Evolutionary conservation across 2,888 invertebrate genomes (phyloP), one percentile per base, ranked within the genome.

Genomic region (Listrodromus nycthemerus): DNA sequence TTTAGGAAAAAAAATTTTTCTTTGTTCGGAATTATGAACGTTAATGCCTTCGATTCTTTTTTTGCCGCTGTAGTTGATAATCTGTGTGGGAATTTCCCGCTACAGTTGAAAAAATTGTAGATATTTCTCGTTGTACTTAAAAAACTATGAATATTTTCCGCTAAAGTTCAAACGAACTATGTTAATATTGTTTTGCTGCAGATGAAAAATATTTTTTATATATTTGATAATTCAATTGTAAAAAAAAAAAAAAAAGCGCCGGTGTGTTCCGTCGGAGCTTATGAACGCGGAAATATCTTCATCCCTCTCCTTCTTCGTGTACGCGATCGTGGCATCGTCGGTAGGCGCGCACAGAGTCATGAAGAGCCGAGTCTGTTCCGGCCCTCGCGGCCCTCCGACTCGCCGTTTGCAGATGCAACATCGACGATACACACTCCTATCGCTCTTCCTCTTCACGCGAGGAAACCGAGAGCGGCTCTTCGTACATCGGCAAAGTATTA

Each of bases 351-450:
- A 37, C 58, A 70, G 69, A 52, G 65, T 65, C 48, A 21, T 41
- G 69, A 70, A 30, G 69, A 69, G 41, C 55, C 13, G 30, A 30
- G 74, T 77, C 73, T 65, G 80, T 83, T 80, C 77, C 83, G 76
- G 77, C 73, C 76, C 83, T 71, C 66, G 41, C 52, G 73, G 50
- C 63, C 77, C 66, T 76, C 61, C 80, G 52, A 63, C 76, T 80
- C 80, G 66, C 50, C 66, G 55, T 55, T 70, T 69, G 86, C 85
- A 82, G 85, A 85, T 86, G 84, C 83, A 85, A 83, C 86, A 85
- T 81, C 86, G 66, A 79, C 86, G 83, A 83, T 84, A 83, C 73
- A 69, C n/a, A 30, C 63, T 63, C 55, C 58, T 21, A 61, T 61
- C 67, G 67, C 27, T 75, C 55, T 48, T 75, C 66, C 73, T 76